Evolutionary conservation across 2,113 vertebrate genomes (phyloP), one percentile per base, ranked within the genome.

Genomic region (Oryzias javanicus): DNA sequence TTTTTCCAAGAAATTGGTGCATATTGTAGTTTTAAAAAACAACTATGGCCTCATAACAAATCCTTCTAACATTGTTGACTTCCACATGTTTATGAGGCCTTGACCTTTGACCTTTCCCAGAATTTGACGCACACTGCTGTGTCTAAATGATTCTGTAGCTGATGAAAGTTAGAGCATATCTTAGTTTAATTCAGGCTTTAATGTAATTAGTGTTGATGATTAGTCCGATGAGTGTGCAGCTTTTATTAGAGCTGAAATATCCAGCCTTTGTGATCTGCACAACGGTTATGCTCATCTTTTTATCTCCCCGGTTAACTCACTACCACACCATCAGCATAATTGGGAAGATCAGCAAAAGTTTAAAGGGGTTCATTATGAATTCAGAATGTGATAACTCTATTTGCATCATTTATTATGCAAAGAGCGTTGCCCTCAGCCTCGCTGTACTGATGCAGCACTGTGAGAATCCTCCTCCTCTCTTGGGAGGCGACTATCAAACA

Each of bases 401-500:
- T 66, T 51, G 35, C 6, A 29, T 78, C 20, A 70, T 80, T 74
- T 44, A 57, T 68, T 52, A 71, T 58, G 54, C 52, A 55, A 52
- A 52, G 45, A 27, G 24, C 8, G 10, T 35, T 35, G 35, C 49
- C 49, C 63, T 10, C 20, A 64, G 49, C 42, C 17, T 51, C 24
- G 56, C 49, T 22, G 4, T 22, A 55, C 52, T 70, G 62, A 49
- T 48, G 17, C 20, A 61, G 44, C 51, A 6, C 69, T 51, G 44
- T 7, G 5, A 55, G 66, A 73, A 53, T 73, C 49, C 60, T 45
- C 18, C 51, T 57, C 14, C 17, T 40, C 68, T 60, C 59, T 68
- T 4, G 67, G 75, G 71, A 69, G 49, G 48, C 46, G 48, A 50
- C 14, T 18, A 75, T 75, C 29, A n/a, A 76, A 81, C 60, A 46